Evolutionary conservation across 2,113 vertebrate genomes (phyloP).

Genomic region (Oxyura jamaicensis): DNA sequence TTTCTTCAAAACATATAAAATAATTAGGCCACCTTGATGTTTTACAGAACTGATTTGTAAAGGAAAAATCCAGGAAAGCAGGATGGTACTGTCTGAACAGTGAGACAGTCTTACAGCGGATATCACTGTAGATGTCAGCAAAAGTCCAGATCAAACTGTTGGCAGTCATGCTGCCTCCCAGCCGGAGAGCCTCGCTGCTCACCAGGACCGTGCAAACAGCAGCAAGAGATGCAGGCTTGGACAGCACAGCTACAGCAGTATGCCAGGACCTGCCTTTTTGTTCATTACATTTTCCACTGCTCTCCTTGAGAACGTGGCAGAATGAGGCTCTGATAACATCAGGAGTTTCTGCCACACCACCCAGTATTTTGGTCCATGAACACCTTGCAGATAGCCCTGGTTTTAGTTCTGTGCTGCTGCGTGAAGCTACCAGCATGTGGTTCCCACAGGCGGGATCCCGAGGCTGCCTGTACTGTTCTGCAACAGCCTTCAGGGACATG

Average conservation of each 20-base stretch:
- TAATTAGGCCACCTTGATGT: not conserved
- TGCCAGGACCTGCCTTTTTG: not conserved
- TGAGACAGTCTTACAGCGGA: not conserved
- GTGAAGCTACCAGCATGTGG: rapidly evolving
- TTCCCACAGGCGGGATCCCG: not conserved
- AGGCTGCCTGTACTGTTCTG: not conserved
- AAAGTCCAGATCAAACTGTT: not conserved
- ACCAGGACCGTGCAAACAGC: rapidly evolving
- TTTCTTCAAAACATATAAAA: not conserved
- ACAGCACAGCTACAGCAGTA: not conserved
- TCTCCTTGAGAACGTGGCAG: rapidly evolving
- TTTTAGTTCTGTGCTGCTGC: not conserved
- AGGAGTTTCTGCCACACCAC: not conserved
- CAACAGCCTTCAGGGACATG: not conserved
- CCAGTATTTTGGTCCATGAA: rapidly evolving
- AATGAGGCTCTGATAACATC: not conserved
- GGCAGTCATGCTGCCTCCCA: not conserved
- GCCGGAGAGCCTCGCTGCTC: rapidly evolving
- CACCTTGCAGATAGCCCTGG: rapidly evolving
- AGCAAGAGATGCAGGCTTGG: not conserved
- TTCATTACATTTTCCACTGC: not conserved
- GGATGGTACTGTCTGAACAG: not conserved
- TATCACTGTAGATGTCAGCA: not conserved
- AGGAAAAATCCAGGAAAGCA: not conserved
- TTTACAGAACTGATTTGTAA: not conserved